Conservation (phyloP, 2,797 vertebrate genomes). For the Mus minutoides region DNA sequence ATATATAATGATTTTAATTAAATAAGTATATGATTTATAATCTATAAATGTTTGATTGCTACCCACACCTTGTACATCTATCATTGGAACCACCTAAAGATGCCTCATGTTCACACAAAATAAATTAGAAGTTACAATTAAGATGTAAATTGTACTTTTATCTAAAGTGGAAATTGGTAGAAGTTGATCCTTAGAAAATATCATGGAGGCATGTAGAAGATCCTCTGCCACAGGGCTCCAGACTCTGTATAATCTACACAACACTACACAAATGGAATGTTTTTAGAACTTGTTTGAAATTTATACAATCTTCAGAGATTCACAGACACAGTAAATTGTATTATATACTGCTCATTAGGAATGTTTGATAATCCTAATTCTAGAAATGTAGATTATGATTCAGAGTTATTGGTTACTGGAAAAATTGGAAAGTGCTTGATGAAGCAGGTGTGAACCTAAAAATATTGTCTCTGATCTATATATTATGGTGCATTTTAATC, state of each 20-base stretch:
- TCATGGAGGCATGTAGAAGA: no score
- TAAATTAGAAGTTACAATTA: background rate
- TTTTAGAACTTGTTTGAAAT: background rate
- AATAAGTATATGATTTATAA: background rate
- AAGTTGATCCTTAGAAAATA: background rate
- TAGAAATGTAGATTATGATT: background rate
- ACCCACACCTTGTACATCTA: background rate
- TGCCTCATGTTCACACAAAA: background rate
- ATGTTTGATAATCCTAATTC: fast-evolving
- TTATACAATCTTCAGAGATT: background rate
- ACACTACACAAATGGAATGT: background rate
- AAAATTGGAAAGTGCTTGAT: no score
- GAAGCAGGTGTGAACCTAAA: fast-evolving
- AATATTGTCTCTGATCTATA: background rate
- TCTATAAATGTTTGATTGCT: background rate
- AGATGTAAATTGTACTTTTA: background rate
- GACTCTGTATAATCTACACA: background rate
- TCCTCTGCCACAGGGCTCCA: no score
- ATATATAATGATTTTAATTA: background rate
- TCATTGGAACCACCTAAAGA: background rate
- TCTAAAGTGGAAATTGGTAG: background rate
- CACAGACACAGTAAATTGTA: background rate
- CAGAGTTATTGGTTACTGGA: background rate
- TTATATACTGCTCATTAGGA: background rate
- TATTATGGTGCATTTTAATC: background rate